phyloP scores from a whole-genome alignment of 2,797 vertebrate species.

The Ptychadena robeensis region DNA sequence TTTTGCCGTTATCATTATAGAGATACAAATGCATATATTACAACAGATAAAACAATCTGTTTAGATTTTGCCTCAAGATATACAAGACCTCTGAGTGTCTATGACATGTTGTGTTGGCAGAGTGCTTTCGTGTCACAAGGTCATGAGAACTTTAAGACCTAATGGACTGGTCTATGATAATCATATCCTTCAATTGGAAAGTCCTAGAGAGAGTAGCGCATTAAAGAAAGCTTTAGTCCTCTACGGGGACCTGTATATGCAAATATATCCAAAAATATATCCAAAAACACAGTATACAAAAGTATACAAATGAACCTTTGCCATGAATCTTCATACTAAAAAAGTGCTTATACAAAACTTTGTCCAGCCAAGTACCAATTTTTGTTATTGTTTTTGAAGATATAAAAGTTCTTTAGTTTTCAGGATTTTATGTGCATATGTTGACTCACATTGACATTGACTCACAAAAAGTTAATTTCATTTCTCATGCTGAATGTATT shows the following conservation, averaged over 20 bases:
- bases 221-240: not conserved
- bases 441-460: too few relatives aligned
- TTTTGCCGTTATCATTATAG: too few relatives aligned
- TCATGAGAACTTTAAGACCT: conserved; percentile 46
- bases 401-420: not conserved
- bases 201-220: not conserved
- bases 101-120: conserved; percentile 23
- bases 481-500: too few relatives aligned
- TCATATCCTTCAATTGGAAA: conserved; percentile 7
- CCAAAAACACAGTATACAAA: too few relatives aligned
- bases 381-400: not conserved
- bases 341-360: not conserved
- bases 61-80: conserved; percentile 34
- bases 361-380: not conserved
- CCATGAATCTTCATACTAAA: not conserved
- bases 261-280: not conserved
- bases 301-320: too few relatives aligned
- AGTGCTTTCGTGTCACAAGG: conserved; percentile 42
- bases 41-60: not conserved
- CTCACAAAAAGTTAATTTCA: too few relatives aligned
- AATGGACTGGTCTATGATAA: conserved; percentile 25
- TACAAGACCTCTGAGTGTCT: conserved; percentile 1
- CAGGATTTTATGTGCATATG: too few relatives aligned
- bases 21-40: not conserved
- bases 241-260: too few relatives aligned